These are phyloP conservation scores for Brachionus paranguensis DNA, from an alignment of 1,140 invertebrate genomes.

Conservation along the genomic window DNA sequence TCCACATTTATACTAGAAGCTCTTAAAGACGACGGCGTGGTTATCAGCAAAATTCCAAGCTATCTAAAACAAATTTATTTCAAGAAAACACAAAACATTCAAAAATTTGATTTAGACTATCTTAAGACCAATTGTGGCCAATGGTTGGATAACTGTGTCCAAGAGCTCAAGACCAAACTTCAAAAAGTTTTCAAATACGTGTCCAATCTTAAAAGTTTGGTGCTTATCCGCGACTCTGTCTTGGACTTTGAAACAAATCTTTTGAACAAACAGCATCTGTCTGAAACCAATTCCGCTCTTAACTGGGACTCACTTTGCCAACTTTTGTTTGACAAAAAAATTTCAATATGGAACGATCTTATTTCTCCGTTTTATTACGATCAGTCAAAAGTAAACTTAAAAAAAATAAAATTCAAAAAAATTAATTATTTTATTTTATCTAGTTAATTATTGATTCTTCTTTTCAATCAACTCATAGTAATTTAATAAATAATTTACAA, in stretches of 20 bases:
- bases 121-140: background rate
- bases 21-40: conserved; percentile 31
- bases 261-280: background rate
- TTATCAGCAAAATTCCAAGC: conserved; percentile 1
- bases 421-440: background rate
- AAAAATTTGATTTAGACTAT: conserved; percentile 14
- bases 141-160: conserved; percentile 6
- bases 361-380: conserved; percentile 8
- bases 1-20: background rate
- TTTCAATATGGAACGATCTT: conserved; percentile 1
- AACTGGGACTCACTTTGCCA: background rate
- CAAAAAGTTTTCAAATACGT: conserved; percentile 14
- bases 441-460: conserved; percentile 11
- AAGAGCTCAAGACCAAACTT: background rate
- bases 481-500: conserved; percentile 1
- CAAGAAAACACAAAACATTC: background rate
- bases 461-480: background rate
- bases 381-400: background rate
- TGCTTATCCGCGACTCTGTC: conserved; percentile 13
- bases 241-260: conserved; percentile 18
- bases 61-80: conserved; percentile 20
- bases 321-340: background rate
- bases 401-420: no score
- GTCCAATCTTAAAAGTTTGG: conserved; percentile 25
- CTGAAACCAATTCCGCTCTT: background rate